Evolutionary conservation across 1,140 invertebrate genomes (phyloP).

Genomic region (Coenobita brevimanus): DNA sequence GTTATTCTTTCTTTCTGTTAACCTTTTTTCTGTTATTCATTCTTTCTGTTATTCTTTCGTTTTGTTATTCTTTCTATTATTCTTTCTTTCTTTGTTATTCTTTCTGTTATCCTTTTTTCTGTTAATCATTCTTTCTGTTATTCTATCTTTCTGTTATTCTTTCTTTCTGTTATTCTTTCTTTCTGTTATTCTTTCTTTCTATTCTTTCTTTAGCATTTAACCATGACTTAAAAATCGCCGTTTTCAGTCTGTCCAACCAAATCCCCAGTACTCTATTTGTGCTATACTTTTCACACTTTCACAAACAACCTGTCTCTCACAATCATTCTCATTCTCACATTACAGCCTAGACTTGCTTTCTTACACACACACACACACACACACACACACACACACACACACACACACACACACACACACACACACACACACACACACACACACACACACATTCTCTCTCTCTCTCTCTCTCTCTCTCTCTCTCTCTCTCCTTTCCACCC

Average conservation of each 20-base stretch:
- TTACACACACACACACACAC: too few relatives aligned
- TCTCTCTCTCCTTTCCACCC: too few relatives aligned
- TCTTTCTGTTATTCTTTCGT: not conserved
- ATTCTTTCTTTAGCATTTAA: not conserved
- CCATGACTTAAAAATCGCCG: not conserved
- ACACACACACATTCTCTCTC: too few relatives aligned
- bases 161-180: not conserved
- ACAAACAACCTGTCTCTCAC: not conserved
- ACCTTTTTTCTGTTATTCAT: not conserved
- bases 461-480: too few relatives aligned
- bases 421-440: constrained; percentile 17
- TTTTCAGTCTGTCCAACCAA: not conserved
- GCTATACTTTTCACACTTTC: not conserved
- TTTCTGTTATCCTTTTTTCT: too few relatives aligned
- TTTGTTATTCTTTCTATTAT: too few relatives aligned
- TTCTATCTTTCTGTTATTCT: not conserved
- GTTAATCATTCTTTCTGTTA: not conserved
- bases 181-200: not conserved
- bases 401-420: constrained; percentile 22
- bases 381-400: constrained; percentile 25
- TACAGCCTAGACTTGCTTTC: too few relatives aligned
- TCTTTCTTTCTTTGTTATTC: not conserved
- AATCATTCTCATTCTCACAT: too few relatives aligned
- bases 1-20: not conserved
- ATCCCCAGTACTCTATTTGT: not conserved